These are phyloP conservation scores for Meghimatium bilineatum DNA, from an alignment of 2,888 invertebrate species.

Conservation along the genomic window DNA sequence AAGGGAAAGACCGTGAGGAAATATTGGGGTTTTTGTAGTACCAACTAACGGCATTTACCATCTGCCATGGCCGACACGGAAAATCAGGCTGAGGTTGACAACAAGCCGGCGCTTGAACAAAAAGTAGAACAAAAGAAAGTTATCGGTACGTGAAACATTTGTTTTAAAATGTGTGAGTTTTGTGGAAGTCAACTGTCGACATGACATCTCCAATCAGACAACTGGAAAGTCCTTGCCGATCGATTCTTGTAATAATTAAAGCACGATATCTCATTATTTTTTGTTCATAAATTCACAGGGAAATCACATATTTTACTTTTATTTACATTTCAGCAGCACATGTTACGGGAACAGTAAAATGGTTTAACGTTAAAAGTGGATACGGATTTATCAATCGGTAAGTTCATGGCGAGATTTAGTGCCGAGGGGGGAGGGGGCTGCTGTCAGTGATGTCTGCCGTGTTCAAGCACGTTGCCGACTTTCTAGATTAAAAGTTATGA, in stretches of 20 bases:
- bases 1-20: constrained; percentile 55
- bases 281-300: not conserved
- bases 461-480: not conserved
- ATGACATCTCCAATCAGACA: not conserved
- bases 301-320: constrained; percentile 1
- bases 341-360: constrained; percentile 98
- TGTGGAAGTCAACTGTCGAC: not conserved
- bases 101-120: constrained; percentile 75
- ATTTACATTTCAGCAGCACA: constrained; percentile 70
- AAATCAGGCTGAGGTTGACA: constrained; percentile 84
- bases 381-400: constrained; percentile 99
- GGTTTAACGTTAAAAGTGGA: constrained; percentile 84
- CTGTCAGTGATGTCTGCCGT: not conserved
- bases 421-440: not conserved
- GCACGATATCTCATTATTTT: not conserved
- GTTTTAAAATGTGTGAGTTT: not conserved
- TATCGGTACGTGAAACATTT: constrained; percentile 62
- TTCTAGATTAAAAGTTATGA: not conserved
- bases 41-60: constrained; percentile 62
- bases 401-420: constrained; percentile 63
- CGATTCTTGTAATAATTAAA: no score
- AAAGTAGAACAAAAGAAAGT: constrained; percentile 83
- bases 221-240: no score
- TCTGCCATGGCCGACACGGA: constrained; percentile 95
- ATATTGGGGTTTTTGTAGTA: constrained; percentile 41